These are phyloP conservation scores for Apostichopus japonicus DNA, from an alignment of 35 echinoderm and acorn worm species.

Conservation along the genomic window DNA sequence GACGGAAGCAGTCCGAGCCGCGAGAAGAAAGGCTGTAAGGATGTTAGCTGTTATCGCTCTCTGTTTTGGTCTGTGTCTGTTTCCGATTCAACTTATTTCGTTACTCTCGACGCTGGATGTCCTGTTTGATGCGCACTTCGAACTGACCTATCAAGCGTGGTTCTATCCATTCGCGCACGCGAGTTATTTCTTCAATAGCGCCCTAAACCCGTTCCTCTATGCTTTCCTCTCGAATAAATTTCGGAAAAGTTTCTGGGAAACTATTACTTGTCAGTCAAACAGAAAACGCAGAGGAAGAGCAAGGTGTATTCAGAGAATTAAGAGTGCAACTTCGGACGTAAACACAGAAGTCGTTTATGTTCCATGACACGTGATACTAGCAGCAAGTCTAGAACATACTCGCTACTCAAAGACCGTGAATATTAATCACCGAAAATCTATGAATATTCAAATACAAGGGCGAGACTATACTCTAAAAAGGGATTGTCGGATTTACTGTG, in stretches of 20 bases:
- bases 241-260: constrained; percentile 75
- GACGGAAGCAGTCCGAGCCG: constrained; percentile 68
- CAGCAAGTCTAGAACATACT: neutral
- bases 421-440: neutral
- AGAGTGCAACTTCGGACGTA: constrained; percentile 77
- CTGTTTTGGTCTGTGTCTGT: constrained; percentile 87
- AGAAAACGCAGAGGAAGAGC: constrained; percentile 28
- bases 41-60: constrained; percentile 73
- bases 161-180: constrained; percentile 60
- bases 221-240: constrained; percentile 96
- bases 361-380: neutral
- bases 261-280: constrained; percentile 63
- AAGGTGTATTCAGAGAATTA: constrained; percentile 55
- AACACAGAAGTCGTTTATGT: constrained; percentile 66
- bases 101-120: constrained; percentile 10
- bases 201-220: constrained; percentile 88
- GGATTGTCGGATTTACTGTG: no score
- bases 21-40: constrained; percentile 82
- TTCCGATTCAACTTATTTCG: constrained; percentile 69
- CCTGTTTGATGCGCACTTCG: constrained; percentile 29
- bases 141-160: neutral
- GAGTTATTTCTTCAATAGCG: constrained; percentile 86
- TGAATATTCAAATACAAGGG: no score
- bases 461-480: no score
- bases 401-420: neutral